Base-by-base conservation (phyloP, 2,888 invertebrate species). In the Nomada fucata region DNA sequence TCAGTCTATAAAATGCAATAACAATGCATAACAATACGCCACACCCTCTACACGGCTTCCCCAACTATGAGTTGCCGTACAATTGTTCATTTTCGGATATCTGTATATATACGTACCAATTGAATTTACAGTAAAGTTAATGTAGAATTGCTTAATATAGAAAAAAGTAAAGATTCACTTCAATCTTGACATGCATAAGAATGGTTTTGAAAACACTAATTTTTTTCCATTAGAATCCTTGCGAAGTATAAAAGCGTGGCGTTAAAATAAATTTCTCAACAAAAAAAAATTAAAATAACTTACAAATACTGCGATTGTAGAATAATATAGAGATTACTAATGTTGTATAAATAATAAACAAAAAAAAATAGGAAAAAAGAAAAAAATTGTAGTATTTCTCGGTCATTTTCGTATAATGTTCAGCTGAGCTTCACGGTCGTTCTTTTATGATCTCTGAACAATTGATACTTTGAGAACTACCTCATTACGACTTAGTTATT, bases 1-100 rank as follows among this genome's bases (percentile, higher is more conserved):
- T 90, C 90, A 92, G 90, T 92, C 91, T 91, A 89, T 89, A 89
- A 89, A 90, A 86, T 89, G 89, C 87, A 91, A 91, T 86, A 91
- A 91, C 86, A 90, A 89, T 90, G 88, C 87, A 90, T 90, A 90
- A 92, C 90, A 91, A 92, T 88, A 89, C 89, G 91, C 89, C 89
- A 89, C 88, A 89, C 83, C 85, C 67, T 83, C 63, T 76, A 79
- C 55, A 81, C 82, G 74, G 65, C 61, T 76, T 44, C 26, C 55
- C 53, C 63, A 77, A 75, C 57, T 68, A 83, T 29, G 75, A 77
- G 68, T 36, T 82, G 70, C 78, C 61, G 71, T 63, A 75, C 75
- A 80, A 78, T 83, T 73, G 76, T 78, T 59, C 23, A 55, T 72
- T 61, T 65, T 65, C 52, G 65, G 50, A 63, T 73, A 70, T 74